A percentile compares a stretch with the other conserved stretches of the same genome.
Evolutionary conservation across 2,113 vertebrate species (phyloP).

Genomic region (Alligator mississippiensis): DNA sequence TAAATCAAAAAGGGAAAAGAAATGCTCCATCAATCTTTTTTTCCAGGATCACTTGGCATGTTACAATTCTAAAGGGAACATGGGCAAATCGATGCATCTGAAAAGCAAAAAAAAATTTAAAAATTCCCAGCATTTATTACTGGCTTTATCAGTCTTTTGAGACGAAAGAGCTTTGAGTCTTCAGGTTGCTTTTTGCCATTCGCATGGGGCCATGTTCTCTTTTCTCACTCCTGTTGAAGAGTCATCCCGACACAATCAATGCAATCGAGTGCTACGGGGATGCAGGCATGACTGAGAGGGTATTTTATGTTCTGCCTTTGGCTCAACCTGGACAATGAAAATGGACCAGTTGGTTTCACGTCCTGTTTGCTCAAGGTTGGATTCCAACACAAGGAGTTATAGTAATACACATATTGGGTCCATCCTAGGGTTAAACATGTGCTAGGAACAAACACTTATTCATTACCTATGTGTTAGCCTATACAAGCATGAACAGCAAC

Average conservation of each 20-base stretch:
- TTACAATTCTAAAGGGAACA: slow-evolving; percentile 42
- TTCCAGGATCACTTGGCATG: slow-evolving; percentile 55
- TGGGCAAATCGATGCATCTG: too few relatives aligned
- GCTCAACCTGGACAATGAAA: background rate
- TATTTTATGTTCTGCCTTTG: background rate
- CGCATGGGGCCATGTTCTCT: background rate
- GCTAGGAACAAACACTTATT: background rate
- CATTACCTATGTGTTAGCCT: background rate
- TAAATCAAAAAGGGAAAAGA: slow-evolving; percentile 59
- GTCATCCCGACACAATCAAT: background rate
- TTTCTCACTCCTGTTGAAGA: background rate
- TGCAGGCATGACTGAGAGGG: background rate
- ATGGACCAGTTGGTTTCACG: background rate
- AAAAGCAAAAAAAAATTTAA: too few relatives aligned
- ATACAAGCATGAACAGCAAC: background rate
- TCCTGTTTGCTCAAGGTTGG: fast-evolving
- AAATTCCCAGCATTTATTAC: background rate
- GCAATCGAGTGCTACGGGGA: slow-evolving; percentile 4
- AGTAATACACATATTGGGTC: background rate
- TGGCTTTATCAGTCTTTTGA: background rate
- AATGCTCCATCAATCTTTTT: background rate
- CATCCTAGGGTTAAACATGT: background rate
- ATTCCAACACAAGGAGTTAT: background rate
- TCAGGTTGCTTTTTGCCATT: background rate
- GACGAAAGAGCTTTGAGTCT: background rate